Conservation (phyloP, 2,888 invertebrate species). For the Melieria omissa region DNA sequence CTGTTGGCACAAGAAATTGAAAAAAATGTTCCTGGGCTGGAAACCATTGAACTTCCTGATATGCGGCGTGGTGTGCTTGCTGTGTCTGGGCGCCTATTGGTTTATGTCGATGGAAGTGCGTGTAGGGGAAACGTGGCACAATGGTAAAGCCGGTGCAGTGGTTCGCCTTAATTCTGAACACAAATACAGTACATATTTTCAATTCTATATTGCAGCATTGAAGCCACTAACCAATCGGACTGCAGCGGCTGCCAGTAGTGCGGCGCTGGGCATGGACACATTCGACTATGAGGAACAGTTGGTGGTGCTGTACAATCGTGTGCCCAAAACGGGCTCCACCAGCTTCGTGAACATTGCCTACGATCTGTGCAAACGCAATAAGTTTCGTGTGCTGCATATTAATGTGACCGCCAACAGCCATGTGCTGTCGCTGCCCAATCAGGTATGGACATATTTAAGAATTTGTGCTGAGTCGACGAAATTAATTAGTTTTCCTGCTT, state of each 20-base stretch:
- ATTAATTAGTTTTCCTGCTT: background rate
- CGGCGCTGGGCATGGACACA: slow-evolving; percentile 24
- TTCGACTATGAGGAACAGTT: slow-evolving; percentile 72
- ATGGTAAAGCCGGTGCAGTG: slow-evolving; percentile 18
- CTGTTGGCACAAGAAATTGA: slow-evolving; percentile 50
- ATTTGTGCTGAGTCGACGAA: background rate
- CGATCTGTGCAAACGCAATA: slow-evolving; percentile 80
- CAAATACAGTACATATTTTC: background rate
- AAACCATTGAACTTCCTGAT: slow-evolving; percentile 59
- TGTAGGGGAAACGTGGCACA: slow-evolving; percentile 47
- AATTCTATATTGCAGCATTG: slow-evolving; percentile 45
- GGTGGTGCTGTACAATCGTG: slow-evolving; percentile 93
- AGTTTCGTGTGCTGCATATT: slow-evolving; percentile 89
- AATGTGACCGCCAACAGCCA: slow-evolving; percentile 97
- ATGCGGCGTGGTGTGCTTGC: slow-evolving; percentile 53
- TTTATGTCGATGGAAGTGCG: slow-evolving; percentile 55
- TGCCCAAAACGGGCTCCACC: slow-evolving; percentile 97
- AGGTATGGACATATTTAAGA: slow-evolving; percentile 64
- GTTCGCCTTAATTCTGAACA: background rate
- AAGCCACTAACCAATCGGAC: slow-evolving; percentile 51
- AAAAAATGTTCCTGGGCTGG: slow-evolving; percentile 61
- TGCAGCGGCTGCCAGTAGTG: slow-evolving; percentile 11
- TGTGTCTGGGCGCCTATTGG: slow-evolving; percentile 59
- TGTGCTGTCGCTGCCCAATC: slow-evolving; percentile 92
- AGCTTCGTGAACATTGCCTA: slow-evolving; percentile 92